Evolutionary conservation across 2,888 invertebrate species (phyloP).

Genomic region (Reticulitermes lucifugus): DNA sequence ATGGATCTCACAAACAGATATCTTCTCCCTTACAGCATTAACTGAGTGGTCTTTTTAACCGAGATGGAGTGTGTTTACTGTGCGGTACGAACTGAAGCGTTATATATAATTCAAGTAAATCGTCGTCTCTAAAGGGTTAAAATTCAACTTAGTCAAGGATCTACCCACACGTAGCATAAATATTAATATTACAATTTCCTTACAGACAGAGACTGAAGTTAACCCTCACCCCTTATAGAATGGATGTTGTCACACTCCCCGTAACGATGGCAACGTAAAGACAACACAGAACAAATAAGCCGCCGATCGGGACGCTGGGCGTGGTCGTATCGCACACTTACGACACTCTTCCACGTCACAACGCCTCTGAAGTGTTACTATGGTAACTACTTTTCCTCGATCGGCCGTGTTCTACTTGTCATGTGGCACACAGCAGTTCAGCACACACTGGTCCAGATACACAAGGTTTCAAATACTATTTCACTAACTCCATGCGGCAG

Average conservation of each 20-base stretch:
- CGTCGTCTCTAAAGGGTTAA: too few relatives aligned
- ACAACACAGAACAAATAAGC: neutral
- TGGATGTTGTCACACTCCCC: neutral
- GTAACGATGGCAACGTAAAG: slow-evolving; percentile 2
- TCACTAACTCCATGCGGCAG: too few relatives aligned
- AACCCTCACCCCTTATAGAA: neutral
- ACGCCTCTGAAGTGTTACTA: neutral
- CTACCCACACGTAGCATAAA: too few relatives aligned
- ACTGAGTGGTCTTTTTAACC: too few relatives aligned
- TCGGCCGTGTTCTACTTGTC: slow-evolving; percentile 2
- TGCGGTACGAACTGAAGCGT: too few relatives aligned
- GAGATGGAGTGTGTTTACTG: too few relatives aligned
- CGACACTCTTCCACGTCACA: neutral
- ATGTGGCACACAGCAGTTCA: slow-evolving; percentile 1
- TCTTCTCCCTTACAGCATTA: too few relatives aligned
- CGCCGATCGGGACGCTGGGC: neutral
- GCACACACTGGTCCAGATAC: neutral
- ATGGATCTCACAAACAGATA: too few relatives aligned
- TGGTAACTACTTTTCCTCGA: slow-evolving; percentile 3
- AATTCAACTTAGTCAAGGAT: neutral
- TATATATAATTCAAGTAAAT: too few relatives aligned
- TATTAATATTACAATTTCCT: neutral
- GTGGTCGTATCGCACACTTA: neutral
- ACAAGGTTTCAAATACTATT: too few relatives aligned
- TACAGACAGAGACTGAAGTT: too few relatives aligned